Conservation (phyloP, 2,797 vertebrate genomes). For the Falco novaeseelandiae region DNA sequence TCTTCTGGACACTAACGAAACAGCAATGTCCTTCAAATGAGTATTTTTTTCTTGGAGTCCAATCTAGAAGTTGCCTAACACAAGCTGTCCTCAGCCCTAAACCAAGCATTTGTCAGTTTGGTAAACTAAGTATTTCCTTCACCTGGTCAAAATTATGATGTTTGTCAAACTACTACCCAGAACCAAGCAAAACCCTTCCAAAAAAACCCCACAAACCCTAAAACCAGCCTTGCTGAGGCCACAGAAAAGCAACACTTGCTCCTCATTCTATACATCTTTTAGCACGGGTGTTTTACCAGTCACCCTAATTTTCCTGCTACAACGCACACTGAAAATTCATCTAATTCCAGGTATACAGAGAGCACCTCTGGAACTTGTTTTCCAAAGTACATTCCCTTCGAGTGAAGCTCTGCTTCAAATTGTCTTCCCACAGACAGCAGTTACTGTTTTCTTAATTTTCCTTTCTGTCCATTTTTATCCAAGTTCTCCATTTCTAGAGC, state of each 20-base stretch:
- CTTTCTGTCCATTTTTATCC: neutral
- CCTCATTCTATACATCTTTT: neutral
- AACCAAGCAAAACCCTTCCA: neutral
- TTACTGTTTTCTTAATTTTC: neutral
- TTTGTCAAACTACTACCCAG: neutral
- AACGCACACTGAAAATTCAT: neutral
- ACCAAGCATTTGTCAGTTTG: neutral
- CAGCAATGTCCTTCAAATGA: neutral
- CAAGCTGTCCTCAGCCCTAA: neutral
- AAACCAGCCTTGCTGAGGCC: neutral
- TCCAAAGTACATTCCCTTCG: rapidly evolving
- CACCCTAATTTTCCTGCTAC: neutral
- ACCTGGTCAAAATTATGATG: neutral
- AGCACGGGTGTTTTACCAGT: neutral
- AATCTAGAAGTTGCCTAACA: neutral
- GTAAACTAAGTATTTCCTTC: neutral
- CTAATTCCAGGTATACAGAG: neutral
- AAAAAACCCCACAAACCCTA: neutral
- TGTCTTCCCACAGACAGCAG: neutral
- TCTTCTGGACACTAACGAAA: neutral
- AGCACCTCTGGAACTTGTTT: neutral
- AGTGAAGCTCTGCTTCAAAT: neutral
- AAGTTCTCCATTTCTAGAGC: neutral
- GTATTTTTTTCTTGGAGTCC: neutral
- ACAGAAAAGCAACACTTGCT: neutral